Conservation (phyloP, 2,797 vertebrate genomes). For the Salmo trutta region DNA sequence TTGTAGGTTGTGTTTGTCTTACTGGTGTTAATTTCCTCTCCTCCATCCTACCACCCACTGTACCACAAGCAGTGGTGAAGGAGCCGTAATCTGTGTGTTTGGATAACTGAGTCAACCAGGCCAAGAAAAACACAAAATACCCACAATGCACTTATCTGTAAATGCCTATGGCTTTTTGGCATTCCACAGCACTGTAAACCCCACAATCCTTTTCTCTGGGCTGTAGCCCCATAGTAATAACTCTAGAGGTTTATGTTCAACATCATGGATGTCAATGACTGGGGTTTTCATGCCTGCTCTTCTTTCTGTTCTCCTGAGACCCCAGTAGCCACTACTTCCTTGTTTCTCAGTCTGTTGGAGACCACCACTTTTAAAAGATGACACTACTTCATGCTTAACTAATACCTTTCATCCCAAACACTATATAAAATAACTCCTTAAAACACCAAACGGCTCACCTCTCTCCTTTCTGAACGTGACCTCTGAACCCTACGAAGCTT, state of each 20-base stretch:
- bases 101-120: background rate
- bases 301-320: background rate
- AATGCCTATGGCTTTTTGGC: background rate
- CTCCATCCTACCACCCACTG: background rate
- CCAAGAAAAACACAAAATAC: conserved; percentile 13
- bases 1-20: conserved; percentile 15
- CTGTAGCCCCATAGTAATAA: conserved; percentile 10
- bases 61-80: background rate
- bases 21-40: conserved; percentile 25
- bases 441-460: conserved; percentile 78
- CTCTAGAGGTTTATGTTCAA: background rate
- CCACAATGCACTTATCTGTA: conserved; percentile 15
- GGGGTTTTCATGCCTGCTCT: conserved; percentile 3
- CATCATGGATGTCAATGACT: conserved; percentile 4
- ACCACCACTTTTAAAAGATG: conserved; percentile 31
- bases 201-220: conserved; percentile 8
- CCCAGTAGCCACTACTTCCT: background rate
- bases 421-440: conserved; percentile 82
- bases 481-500: conserved; percentile 73
- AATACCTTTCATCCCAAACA: conserved; percentile 85
- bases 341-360: conserved; percentile 6
- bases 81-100: background rate
- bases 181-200: background rate
- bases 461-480: conserved; percentile 76
- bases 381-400: conserved; percentile 66